Percentiles rank a stretch among this genome's conserved stretches.
phyloP scores from a whole-genome alignment of 2,888 invertebrate species.

The Rhagonycha fulva region DNA sequence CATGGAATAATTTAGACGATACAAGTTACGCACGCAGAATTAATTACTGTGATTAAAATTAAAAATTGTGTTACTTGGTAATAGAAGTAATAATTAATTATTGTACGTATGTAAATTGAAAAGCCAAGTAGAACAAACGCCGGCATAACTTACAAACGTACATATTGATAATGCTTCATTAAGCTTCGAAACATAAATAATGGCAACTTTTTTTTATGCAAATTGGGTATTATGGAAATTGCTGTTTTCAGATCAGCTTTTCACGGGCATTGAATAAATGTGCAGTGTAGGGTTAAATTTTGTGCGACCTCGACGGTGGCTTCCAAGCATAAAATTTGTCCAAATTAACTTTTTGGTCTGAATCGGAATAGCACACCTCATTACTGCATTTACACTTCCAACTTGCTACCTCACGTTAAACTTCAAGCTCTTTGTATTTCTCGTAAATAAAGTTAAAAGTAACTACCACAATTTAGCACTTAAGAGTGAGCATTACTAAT shows the following conservation, averaged over 20 bases:
- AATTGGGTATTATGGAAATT: background rate
- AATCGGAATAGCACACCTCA: background rate
- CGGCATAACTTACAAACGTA: background rate
- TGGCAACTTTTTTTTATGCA: background rate
- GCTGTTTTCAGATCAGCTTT: background rate
- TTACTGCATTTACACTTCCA: background rate
- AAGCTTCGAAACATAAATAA: background rate
- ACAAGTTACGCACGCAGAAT: conserved; percentile 13
- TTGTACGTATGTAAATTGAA: conserved; percentile 5
- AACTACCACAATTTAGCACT: background rate
- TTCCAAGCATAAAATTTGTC: background rate
- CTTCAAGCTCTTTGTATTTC: background rate
- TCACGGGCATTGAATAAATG: background rate
- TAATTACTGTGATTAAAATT: background rate
- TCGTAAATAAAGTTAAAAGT: background rate
- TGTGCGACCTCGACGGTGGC: background rate
- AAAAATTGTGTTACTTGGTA: background rate
- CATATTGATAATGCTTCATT: background rate
- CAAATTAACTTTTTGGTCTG: background rate
- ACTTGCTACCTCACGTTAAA: background rate
- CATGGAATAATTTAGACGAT: conserved; percentile 4
- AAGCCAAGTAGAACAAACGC: conserved; percentile 31
- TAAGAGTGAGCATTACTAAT: background rate
- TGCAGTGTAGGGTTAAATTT: background rate
- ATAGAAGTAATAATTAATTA: conserved; percentile 1